A percentile compares a stretch with the other conserved stretches of the same genome.
Conservation (phyloP, 2,888 invertebrate genomes). For the Yponomeuta plumbellus region DNA sequence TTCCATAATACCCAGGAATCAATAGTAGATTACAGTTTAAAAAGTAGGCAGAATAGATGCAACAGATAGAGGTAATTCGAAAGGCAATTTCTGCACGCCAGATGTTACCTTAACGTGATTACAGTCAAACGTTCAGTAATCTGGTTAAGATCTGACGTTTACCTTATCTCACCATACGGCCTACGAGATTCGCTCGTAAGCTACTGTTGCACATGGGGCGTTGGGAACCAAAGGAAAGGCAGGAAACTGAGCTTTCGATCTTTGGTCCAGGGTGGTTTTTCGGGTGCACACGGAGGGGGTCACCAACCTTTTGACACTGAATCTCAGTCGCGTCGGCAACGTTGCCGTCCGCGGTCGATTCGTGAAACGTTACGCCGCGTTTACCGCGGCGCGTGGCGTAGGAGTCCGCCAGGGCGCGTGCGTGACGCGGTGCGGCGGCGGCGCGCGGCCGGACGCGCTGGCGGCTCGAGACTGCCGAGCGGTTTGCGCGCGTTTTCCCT, state of each 20-base stretch:
- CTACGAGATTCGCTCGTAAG: constrained; percentile 18
- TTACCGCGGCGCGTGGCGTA: constrained; percentile 57
- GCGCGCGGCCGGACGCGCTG: constrained; percentile 70
- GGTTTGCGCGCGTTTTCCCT: constrained; percentile 52
- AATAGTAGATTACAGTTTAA: not conserved
- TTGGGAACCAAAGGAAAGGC: constrained; percentile 25
- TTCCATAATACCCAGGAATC: not conserved
- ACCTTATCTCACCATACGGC: constrained; percentile 18
- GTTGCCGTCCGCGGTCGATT: constrained; percentile 65
- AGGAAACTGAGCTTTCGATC: constrained; percentile 35
- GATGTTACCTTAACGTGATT: too few species aligned
- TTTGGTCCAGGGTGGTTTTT: constrained; percentile 46
- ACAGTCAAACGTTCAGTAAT: not conserved
- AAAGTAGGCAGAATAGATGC: too few species aligned
- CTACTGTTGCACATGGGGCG: constrained; percentile 30
- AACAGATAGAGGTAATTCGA: too few species aligned
- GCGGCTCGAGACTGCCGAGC: constrained; percentile 62
- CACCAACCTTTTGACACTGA: constrained; percentile 76
- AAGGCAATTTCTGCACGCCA: too few species aligned
- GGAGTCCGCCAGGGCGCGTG: constrained; percentile 70
- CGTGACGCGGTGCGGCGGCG: constrained; percentile 46
- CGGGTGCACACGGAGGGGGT: constrained; percentile 47
- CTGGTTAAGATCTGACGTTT: constrained; percentile 12
- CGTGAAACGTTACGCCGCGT: constrained; percentile 71
- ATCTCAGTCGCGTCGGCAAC: constrained; percentile 64